Base-by-base conservation (phyloP, 1,140 invertebrate genomes). In the Bombus waltoni region DNA sequence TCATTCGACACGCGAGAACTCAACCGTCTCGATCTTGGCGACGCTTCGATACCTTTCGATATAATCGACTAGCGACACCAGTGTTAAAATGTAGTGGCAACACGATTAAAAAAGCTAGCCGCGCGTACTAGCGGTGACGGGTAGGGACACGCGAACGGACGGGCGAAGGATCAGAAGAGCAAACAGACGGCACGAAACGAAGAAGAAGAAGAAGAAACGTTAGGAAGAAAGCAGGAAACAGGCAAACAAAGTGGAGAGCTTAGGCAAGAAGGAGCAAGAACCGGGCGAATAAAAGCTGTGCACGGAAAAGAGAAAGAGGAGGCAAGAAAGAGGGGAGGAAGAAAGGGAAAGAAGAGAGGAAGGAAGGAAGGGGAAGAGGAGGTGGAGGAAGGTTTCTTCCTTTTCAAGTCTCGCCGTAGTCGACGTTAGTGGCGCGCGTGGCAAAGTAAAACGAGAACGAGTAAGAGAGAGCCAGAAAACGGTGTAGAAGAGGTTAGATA, bases 381-480 rank as follows among this genome's bases (percentile, higher is more conserved):
- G 72, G 53, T 62, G 79, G 62, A 86, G 79, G 62, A 86, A 86
- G 85, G 81, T 83, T 89, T 88, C 86, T 88, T 91, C 86, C 85
- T 89, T 89, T 85, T 86, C 77, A 86, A 76, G 88, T 71, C 74
- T 77, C 73, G 68, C 84, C 84, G 81, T 88, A 82, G 82, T 47
- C 72, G 77, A 18, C 44, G 73, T 57, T 57, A 42, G 68, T 32
- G n/a, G 62, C n/a, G 47, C 28, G 77, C 57, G 75, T 62, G 57
- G 38, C 77, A 35, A 73, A 59, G 83, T 71, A n/a, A 75, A 75
- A 38, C n/a, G 38, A 81, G 38, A 81, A 68, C 59, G 38, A n/a
- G 22, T 10, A n/a, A 53, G 35, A n/a, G 68, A 44, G 66, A 40
- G 59, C 10, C 35, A 76, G 47, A 42, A 28, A 8, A 47, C n/a